phyloP scores from a whole-genome alignment of 2,113 vertebrate species.

The Bungarus multicinctus region DNA sequence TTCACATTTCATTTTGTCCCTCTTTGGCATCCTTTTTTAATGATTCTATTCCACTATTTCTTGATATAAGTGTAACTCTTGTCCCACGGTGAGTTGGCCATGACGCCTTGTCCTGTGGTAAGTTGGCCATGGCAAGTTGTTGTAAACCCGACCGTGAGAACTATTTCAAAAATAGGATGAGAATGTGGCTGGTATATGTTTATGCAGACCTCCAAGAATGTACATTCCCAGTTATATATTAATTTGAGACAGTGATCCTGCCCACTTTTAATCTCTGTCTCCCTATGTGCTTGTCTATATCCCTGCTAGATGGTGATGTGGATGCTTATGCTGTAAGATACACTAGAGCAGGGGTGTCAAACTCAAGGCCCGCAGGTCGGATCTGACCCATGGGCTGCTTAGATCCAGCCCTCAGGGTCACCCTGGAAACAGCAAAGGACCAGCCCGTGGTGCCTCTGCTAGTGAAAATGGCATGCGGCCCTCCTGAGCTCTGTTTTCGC shows the following conservation, averaged over 20 bases:
- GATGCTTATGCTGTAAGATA: not conserved
- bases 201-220: not conserved
- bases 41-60: not conserved
- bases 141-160: not conserved
- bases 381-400: no score
- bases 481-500: no score
- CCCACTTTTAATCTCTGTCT: not conserved
- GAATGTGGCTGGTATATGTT: not conserved
- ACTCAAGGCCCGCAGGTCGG: no score
- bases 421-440: no score
- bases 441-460: no score
- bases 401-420: no score
- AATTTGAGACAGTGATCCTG: not conserved
- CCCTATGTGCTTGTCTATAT: not conserved
- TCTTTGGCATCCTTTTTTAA: not conserved
- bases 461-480: no score
- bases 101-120: not conserved
- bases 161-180: not conserved
- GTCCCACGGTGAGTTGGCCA: not conserved
- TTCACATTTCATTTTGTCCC: not conserved
- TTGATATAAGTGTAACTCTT: not conserved
- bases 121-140: not conserved
- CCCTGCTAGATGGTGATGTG: not conserved
- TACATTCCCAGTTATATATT: not conserved
- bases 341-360: not conserved